phyloP scores from a whole-genome alignment of 2,113 vertebrate species.

The Passer montanus region DNA sequence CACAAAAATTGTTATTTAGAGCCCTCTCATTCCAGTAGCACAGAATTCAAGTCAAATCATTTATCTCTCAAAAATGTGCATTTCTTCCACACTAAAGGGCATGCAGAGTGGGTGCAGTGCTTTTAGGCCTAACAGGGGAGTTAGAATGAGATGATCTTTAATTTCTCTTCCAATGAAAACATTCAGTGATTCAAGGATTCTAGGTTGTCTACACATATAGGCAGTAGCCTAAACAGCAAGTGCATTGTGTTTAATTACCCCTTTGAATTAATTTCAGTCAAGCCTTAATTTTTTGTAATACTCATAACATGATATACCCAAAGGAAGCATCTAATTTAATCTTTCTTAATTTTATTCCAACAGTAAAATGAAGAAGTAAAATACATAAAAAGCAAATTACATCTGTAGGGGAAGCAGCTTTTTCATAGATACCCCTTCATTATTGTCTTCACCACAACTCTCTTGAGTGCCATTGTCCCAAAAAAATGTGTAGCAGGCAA shows the following conservation, averaged over 20 bases:
- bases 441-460: neutral
- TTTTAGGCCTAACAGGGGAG: neutral
- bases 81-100: neutral
- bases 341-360: neutral
- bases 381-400: neutral
- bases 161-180: neutral
- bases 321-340: neutral
- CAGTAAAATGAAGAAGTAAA: neutral
- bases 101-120: neutral
- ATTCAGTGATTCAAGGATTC: neutral
- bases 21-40: neutral
- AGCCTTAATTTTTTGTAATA: neutral
- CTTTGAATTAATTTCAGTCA: neutral
- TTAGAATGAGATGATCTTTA: neutral
- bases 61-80: neutral
- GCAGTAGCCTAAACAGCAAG: neutral
- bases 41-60: neutral
- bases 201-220: neutral
- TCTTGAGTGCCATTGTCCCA: neutral
- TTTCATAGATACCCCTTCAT: neutral
- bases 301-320: neutral
- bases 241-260: neutral
- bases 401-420: neutral
- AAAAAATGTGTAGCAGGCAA: neutral
- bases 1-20: neutral